Base-by-base conservation (phyloP, 2,113 vertebrate species). In the Oriolus oriolus region DNA sequence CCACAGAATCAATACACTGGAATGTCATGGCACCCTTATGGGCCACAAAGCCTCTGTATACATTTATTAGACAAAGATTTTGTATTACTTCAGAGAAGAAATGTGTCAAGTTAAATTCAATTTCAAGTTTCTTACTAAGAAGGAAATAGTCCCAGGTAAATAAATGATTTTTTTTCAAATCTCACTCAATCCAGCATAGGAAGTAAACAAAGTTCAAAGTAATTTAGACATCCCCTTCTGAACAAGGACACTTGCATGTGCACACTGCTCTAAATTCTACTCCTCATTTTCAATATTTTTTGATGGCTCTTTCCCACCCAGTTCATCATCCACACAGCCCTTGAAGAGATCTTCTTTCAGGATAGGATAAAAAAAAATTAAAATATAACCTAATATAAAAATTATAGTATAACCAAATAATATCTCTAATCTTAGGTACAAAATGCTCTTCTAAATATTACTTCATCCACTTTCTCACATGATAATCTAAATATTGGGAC, bases 21-120 rank as follows among this genome's bases (percentile, higher is more conserved):
- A 97, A 98, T 98, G 97, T 95, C 98, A 97, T 95, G 91, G 96
- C 96, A 96, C 98, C 97, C 97, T 97, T 96, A 97, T 97, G 97
- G 92, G 96, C 96, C 95, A 98, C 97, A 98, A 97, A 98, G 93
- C 91, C 94, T 96, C 93, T 97, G 63, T 95, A 93, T 92, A 94
- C 95, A 97, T 97, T 97, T 97, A 97, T 96, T 93, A 97, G 91
- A 97, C 95, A 97, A 96, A 97, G 96, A 98, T 96, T 97, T 97
- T 91, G 69, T 94, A 95, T 84, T 96, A 95, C 89, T 96, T 95
- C 83, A 87, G 89, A 91, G 74, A 96, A 93, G 94, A 87, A 95
- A 95, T 49, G 37, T 94, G 90, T 87, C 90, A 89, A 89, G 81
- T 78, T 88, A 95, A 94, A 97, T 97, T 97, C 91, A 94, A 97